A percentile compares a stretch with the other conserved stretches of the same genome.
These are phyloP conservation scores for Sander vitreus DNA, from an alignment of 2,113 vertebrate genomes.

Conservation along the genomic window DNA sequence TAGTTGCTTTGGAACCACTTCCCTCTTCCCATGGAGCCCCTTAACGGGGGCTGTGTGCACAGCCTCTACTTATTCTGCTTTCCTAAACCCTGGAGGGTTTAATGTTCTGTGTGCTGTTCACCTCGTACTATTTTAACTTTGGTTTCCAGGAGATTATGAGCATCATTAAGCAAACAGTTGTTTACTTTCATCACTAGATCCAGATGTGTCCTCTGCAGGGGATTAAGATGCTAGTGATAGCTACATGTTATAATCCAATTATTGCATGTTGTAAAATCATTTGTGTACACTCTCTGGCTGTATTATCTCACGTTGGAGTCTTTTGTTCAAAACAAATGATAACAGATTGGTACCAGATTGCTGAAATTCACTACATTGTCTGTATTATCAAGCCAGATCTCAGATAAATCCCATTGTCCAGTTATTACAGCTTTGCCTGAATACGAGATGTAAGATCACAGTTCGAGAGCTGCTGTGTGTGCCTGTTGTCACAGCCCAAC, in stretches of 20 bases:
- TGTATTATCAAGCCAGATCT: slow-evolving; percentile 17
- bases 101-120: slow-evolving; percentile 52
- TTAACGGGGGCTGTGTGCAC: slow-evolving; percentile 26
- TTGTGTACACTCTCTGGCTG: neutral
- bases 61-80: slow-evolving; percentile 50
- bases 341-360: slow-evolving; percentile 35
- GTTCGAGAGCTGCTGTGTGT: slow-evolving; percentile 9
- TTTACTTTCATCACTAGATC: slow-evolving; percentile 69
- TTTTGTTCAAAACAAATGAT: slow-evolving; percentile 50
- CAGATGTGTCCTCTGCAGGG: slow-evolving; percentile 70
- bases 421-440: slow-evolving; percentile 35
- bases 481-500: slow-evolving; percentile 49
- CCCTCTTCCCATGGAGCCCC: slow-evolving; percentile 35
- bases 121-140: slow-evolving; percentile 52
- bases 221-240: slow-evolving; percentile 61
- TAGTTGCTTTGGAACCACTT: slow-evolving; percentile 76
- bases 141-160: slow-evolving; percentile 64
- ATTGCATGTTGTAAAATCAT: slow-evolving; percentile 50
- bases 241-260: slow-evolving; percentile 71
- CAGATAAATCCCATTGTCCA: slow-evolving; percentile 50
- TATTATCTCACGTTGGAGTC: slow-evolving; percentile 36
- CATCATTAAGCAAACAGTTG: slow-evolving; percentile 64
- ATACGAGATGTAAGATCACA: slow-evolving; percentile 25
- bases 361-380: slow-evolving; percentile 24
- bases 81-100: slow-evolving; percentile 45